phyloP scores from a whole-genome alignment of 2,888 invertebrate species.

The Stegana nigrithorax region DNA sequence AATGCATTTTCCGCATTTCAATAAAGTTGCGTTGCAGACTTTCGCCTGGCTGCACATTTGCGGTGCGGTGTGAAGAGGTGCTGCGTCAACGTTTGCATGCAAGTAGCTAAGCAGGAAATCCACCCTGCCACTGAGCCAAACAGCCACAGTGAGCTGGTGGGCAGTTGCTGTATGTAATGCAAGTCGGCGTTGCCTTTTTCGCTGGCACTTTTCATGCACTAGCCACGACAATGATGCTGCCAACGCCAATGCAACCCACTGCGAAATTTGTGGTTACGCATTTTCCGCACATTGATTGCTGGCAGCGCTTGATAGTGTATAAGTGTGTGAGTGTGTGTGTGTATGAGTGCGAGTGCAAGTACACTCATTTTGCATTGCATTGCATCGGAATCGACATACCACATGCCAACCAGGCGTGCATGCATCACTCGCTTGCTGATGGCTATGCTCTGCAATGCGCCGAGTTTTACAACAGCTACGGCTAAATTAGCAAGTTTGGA shows the following conservation, averaged over 20 bases:
- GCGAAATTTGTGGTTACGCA: constrained; percentile 10
- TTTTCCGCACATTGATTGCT: constrained; percentile 15
- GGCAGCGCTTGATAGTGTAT: background rate
- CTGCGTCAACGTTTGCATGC: background rate
- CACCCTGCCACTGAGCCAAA: no score
- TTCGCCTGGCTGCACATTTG: constrained; percentile 13
- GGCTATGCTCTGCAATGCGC: no score
- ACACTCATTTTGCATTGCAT: no score
- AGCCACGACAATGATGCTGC: constrained; percentile 5
- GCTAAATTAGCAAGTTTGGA: no score
- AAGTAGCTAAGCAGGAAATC: no score
- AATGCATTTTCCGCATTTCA: constrained; percentile 10
- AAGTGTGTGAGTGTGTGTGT: background rate
- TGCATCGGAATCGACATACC: no score
- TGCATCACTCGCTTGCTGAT: no score
- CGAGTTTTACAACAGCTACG: no score
- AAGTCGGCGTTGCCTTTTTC: no score
- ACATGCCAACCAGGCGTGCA: no score
- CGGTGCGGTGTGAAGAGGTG: background rate
- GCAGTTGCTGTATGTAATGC: background rate
- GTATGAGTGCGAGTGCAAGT: background rate
- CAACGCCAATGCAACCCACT: no score
- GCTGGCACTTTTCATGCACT: constrained; percentile 9
- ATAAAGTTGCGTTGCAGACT: constrained; percentile 3
- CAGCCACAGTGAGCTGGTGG: no score